A percentile compares a stretch with the other conserved stretches of the same genome.
Evolutionary conservation across 2,888 invertebrate species (phyloP).

Genomic region (Sepiola atlantica): DNA sequence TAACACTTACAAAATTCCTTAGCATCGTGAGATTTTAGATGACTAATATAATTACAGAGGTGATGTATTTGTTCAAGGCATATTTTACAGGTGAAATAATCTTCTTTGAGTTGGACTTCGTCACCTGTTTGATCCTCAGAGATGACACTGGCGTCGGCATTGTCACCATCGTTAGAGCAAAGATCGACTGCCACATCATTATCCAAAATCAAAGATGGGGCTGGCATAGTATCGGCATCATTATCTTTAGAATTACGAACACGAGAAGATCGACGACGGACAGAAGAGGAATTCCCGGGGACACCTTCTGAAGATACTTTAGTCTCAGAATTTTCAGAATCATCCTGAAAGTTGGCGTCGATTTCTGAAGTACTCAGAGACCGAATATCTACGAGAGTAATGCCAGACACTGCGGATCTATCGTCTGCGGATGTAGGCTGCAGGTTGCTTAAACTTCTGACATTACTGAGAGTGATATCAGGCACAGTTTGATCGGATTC

Average conservation of each 20-base stretch:
- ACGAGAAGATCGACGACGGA: neutral
- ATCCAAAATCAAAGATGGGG: neutral
- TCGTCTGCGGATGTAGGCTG: neutral
- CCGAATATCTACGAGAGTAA: conserved; percentile 43
- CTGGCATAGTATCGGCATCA: neutral
- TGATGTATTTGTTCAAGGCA: neutral
- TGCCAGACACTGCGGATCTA: conserved; percentile 35
- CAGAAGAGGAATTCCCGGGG: neutral
- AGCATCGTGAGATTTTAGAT: conserved; percentile 42
- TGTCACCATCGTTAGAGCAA: conserved; percentile 19
- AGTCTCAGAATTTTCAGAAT: neutral
- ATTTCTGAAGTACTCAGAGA: conserved; percentile 43
- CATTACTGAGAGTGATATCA: neutral
- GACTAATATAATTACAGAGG: conserved; percentile 33
- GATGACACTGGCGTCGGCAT: neutral
- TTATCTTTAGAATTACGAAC: neutral
- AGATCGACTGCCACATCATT: neutral
- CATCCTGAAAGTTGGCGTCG: conserved; percentile 32
- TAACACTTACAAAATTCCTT: conserved; percentile 38
- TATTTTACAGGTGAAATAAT: conserved; percentile 37
- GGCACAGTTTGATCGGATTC: neutral
- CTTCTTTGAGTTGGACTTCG: neutral
- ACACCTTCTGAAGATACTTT: neutral
- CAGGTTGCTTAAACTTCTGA: neutral
- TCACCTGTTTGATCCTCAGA: neutral